Percentiles rank a stretch among this genome's conserved stretches.
Conservation (phyloP, 2,888 invertebrate species). For the Chesias legatella region DNA sequence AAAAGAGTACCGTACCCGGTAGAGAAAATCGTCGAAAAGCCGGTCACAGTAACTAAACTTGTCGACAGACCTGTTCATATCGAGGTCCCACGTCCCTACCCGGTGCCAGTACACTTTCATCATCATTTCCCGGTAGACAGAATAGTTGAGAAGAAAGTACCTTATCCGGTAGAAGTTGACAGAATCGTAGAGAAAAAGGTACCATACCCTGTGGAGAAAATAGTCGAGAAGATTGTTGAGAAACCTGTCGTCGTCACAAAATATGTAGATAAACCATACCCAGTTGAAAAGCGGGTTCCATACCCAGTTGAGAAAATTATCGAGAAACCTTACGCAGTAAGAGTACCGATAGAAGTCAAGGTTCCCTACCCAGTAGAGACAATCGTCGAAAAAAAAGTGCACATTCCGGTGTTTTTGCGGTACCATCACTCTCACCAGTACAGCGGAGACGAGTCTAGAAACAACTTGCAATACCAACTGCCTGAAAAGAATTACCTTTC, state of each 20-base stretch:
- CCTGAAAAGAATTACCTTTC: constrained; percentile 22
- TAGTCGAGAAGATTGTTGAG: constrained; percentile 58
- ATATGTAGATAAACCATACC: constrained; percentile 27
- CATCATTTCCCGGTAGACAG: constrained; percentile 76
- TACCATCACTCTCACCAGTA: constrained; percentile 20
- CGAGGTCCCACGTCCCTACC: constrained; percentile 62
- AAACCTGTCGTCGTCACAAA: constrained; percentile 28
- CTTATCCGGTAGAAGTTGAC: constrained; percentile 65
- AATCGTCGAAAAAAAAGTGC: constrained; percentile 66
- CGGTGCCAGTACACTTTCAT: constrained; percentile 57
- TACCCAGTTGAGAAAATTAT: constrained; percentile 75
- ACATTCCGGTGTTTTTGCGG: constrained; percentile 34
- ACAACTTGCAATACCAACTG: constrained; percentile 28
- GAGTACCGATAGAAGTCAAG: constrained; percentile 76
- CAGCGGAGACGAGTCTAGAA: constrained; percentile 29
- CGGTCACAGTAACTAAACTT: constrained; percentile 71
- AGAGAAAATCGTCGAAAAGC: constrained; percentile 78
- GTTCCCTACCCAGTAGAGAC: constrained; percentile 68
- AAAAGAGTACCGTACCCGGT: constrained; percentile 61
- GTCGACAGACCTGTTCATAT: constrained; percentile 67
- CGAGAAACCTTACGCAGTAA: constrained; percentile 68
- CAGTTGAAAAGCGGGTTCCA: constrained; percentile 76
- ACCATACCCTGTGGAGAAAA: constrained; percentile 61
- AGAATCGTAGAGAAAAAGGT: constrained; percentile 72
- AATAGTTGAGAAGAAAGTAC: constrained; percentile 72